Conservation (phyloP, 2,888 invertebrate species). For the Aromia moschata region DNA sequence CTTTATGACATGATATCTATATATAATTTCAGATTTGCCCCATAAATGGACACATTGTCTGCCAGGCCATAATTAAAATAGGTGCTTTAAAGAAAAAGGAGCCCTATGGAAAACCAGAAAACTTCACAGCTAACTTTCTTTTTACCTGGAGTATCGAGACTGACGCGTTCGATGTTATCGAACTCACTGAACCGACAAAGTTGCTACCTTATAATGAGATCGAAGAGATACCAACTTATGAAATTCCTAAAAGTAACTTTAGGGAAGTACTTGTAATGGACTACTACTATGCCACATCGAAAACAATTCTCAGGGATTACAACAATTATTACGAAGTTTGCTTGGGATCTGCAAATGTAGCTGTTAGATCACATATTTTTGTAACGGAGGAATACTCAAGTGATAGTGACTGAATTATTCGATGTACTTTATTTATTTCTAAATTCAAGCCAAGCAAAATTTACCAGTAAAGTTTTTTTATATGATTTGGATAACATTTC, state of each 20-base stretch:
- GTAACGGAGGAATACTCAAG: constrained; percentile 37
- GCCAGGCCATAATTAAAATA: constrained; percentile 62
- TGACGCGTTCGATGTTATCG: constrained; percentile 59
- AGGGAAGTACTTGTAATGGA: constrained; percentile 57
- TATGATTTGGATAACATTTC: background rate
- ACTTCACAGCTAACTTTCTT: constrained; percentile 56
- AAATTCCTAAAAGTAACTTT: constrained; percentile 39
- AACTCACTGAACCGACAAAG: constrained; percentile 50
- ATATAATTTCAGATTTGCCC: constrained; percentile 61
- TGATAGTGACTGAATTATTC: constrained; percentile 32
- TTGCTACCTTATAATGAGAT: constrained; percentile 50
- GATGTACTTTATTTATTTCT: constrained; percentile 11
- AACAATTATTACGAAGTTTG: constrained; percentile 57
- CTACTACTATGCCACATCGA: constrained; percentile 51
- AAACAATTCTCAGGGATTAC: constrained; percentile 58
- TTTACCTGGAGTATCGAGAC: constrained; percentile 61
- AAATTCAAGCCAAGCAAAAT: constrained; percentile 3
- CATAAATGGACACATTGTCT: constrained; percentile 60
- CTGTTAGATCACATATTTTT: constrained; percentile 30
- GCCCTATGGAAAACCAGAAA: constrained; percentile 51
- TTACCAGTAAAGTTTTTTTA: constrained; percentile 14
- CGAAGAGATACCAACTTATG: constrained; percentile 43
- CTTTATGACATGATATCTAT: no score
- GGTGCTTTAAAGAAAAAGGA: constrained; percentile 54
- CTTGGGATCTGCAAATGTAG: constrained; percentile 32